Conservation (phyloP, 1,140 invertebrate genomes). For the Pollicipes pollicipes region DNA sequence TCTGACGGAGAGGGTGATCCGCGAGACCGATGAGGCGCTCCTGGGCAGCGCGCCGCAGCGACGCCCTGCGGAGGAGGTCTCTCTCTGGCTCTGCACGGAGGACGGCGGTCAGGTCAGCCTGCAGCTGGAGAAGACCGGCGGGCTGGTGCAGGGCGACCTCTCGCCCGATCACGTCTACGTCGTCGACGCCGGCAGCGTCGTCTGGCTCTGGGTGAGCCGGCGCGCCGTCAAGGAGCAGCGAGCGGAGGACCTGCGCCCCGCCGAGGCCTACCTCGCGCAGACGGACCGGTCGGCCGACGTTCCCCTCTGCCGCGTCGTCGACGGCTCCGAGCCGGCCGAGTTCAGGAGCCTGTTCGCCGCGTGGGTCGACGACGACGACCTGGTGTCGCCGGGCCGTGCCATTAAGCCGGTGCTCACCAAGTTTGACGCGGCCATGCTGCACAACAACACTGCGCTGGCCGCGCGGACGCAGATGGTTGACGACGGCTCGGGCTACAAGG, state of each 20-base stretch:
- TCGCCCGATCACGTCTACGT: constrained; percentile 58
- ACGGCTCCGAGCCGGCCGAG: constrained; percentile 64
- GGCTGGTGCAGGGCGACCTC: constrained; percentile 58
- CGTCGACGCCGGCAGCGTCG: constrained; percentile 59
- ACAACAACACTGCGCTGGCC: constrained; percentile 37
- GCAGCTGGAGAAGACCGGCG: constrained; percentile 67
- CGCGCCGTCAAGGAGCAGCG: constrained; percentile 46
- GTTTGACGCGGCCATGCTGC: constrained; percentile 46
- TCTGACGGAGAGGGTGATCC: constrained; percentile 30
- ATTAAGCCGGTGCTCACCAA: constrained; percentile 42
- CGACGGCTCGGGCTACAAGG: constrained; percentile 63
- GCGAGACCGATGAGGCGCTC: constrained; percentile 19
- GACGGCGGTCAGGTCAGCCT: constrained; percentile 64
- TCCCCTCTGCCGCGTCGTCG: constrained; percentile 56
- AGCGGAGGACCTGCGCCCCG: constrained; percentile 60
- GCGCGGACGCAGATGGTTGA: constrained; percentile 72
- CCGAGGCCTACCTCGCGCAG: constrained; percentile 71
- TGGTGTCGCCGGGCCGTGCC: constrained; percentile 19
- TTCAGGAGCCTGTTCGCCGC: constrained; percentile 62
- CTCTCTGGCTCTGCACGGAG: constrained; percentile 49
- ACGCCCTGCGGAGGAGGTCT: constrained; percentile 28
- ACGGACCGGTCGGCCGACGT: constrained; percentile 44
- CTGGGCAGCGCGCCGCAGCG: constrained; percentile 4
- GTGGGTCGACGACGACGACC: constrained; percentile 41
- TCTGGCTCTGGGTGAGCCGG: constrained; percentile 84